Conservation (phyloP, 1,140 invertebrate species). For the Cryptotermes secundus region DNA sequence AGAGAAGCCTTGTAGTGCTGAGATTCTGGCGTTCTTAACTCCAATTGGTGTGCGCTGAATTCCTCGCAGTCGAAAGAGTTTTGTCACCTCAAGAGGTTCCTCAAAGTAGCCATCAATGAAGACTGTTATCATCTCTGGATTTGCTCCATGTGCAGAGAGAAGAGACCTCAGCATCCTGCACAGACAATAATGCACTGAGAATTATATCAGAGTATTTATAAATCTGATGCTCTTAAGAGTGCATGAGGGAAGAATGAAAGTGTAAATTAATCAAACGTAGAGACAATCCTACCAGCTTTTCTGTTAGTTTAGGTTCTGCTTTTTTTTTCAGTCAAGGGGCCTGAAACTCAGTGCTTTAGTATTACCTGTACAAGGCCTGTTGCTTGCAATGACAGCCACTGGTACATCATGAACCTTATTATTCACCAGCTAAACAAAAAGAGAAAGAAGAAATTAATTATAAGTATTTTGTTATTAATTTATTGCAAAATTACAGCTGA, state of each 20-base stretch:
- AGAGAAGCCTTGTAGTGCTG: slow-evolving; percentile 70
- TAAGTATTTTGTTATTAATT: too few relatives aligned
- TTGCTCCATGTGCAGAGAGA: slow-evolving; percentile 58
- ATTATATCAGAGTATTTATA: too few relatives aligned
- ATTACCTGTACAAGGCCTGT: slow-evolving; percentile 67
- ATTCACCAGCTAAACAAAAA: slow-evolving; percentile 51
- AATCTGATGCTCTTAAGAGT: too few relatives aligned
- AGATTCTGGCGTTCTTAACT: slow-evolving; percentile 57
- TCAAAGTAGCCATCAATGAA: slow-evolving; percentile 71
- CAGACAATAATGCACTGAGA: background rate
- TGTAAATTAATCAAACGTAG: too few relatives aligned
- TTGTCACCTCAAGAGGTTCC: slow-evolving; percentile 64
- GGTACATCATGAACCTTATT: slow-evolving; percentile 59
- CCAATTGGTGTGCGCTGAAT: slow-evolving; percentile 59
- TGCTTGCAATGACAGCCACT: slow-evolving; percentile 65
- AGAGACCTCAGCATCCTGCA: slow-evolving; percentile 59
- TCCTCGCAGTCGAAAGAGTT: slow-evolving; percentile 59
- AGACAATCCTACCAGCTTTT: too few relatives aligned
- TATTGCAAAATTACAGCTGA: too few relatives aligned
- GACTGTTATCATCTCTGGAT: slow-evolving; percentile 62
- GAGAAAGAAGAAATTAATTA: too few relatives aligned
- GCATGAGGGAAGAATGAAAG: too few relatives aligned
- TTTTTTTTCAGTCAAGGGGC: too few relatives aligned
- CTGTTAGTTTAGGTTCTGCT: too few relatives aligned
- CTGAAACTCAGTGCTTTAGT: too few relatives aligned